Evolutionary conservation across 2,113 vertebrate species (phyloP).

Genomic region (Buteo buteo): DNA sequence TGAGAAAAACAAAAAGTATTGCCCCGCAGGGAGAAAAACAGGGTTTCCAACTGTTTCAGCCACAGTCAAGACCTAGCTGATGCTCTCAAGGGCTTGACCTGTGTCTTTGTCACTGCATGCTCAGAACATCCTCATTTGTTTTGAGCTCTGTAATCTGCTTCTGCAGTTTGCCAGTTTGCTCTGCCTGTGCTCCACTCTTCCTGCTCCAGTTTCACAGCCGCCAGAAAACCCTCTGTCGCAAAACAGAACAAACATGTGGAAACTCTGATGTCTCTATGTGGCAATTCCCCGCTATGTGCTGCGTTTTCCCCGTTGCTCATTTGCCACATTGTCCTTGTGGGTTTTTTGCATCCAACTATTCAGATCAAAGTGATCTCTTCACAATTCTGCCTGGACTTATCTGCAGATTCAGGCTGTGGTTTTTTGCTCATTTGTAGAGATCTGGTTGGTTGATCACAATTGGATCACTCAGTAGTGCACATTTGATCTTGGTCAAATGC

Average conservation of each 20-base stretch:
- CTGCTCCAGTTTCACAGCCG: background rate
- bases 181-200: background rate
- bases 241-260: background rate
- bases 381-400: background rate
- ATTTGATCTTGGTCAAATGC: background rate
- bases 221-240: background rate
- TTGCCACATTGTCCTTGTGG: background rate
- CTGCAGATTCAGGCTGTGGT: background rate
- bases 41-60: background rate
- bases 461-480: background rate
- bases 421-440: background rate
- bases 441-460: background rate
- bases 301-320: background rate
- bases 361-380: background rate
- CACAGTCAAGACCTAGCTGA: background rate
- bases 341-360: background rate
- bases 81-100: background rate
- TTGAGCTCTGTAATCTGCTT: background rate
- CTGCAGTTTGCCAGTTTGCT: background rate
- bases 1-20: background rate
- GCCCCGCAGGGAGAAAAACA: background rate
- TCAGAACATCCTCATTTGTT: background rate
- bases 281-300: fast-evolving
- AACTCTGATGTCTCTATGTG: background rate
- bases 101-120: background rate